Evolutionary conservation across 1,140 invertebrate genomes (phyloP).

Genomic region (Heterodera schachtii): DNA sequence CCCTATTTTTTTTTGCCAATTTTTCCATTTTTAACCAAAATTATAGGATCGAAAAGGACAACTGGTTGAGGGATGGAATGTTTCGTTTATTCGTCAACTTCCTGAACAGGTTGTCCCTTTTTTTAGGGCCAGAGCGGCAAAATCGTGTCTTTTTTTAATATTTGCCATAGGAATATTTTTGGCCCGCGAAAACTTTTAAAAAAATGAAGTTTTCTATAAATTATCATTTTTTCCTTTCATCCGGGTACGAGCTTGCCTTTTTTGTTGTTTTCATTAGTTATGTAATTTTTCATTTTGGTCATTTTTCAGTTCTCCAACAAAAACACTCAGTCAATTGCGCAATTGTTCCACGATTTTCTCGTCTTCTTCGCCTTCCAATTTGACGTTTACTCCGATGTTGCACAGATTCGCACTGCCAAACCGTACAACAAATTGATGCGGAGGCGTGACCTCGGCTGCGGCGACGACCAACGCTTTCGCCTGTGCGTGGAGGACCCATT

Average conservation of each 20-base stretch:
- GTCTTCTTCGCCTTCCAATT: constrained; percentile 19
- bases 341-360: constrained; percentile 31
- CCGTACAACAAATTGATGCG: background rate
- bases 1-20: no score
- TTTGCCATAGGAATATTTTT: no score
- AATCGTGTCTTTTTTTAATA: no score
- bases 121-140: no score
- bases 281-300: background rate
- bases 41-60: background rate
- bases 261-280: background rate
- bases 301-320: background rate
- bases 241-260: no score
- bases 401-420: constrained; percentile 19
- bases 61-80: constrained; percentile 25
- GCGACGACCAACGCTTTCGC: background rate
- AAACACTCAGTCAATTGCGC: constrained; percentile 15
- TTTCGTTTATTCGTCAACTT: constrained; percentile 10
- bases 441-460: background rate
- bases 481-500: constrained; percentile 37
- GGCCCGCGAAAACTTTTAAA: no score
- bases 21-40: background rate
- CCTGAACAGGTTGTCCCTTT: constrained; percentile 14
- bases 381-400: constrained; percentile 1
- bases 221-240: no score
- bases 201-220: no score